Evolutionary conservation across 2,797 vertebrate genomes (phyloP), one percentile per base, ranked within the genome.

Genomic region (Coracias cyanogaster): DNA sequence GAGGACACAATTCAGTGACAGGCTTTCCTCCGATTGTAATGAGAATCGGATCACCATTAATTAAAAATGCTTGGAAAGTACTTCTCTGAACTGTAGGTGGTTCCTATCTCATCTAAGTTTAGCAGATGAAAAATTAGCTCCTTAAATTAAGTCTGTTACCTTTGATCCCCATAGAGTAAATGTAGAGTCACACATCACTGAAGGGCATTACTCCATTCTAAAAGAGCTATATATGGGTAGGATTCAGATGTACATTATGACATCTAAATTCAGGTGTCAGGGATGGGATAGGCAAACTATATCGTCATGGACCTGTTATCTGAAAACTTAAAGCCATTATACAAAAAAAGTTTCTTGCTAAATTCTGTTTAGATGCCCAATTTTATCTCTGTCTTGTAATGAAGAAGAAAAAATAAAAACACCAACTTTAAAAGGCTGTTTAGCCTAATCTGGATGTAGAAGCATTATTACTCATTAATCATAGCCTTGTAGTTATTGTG

Each of bases 21-120:
- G 7, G 25, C 7, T 80, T 82, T 83, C 39, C 35, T 35, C n/a
- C 82, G 21, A 35, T 49, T 93, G 7, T 94, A 93, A 93, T 90
- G 49, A 93, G 69, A 93, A 82, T 83, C 49, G 81, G 89, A 93
- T 93, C 76, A 88, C 35, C 69, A 71, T 65, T 93, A 89, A 96
- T 92, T 93, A 95, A 90, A 92, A 87, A 82, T 51, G 25, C n/a
- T 82, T 74, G 13, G 33, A 61, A 91, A 82, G 54, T 58, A 73
- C 12, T 92, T 94, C 45, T 82, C 45, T 77, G 69, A 90, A 86
- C 87, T 0, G 0, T 81, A 87, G 79, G 76, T 86, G 45, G 85
- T 43, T 94, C 46, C 24, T 85, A 71, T 78, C 57, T 91, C 91
- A 81, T 93, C 37, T 74, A 71, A 83, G 45, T 45, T 87, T 74